Percentiles rank a stretch among this genome's conserved stretches.
These are phyloP conservation scores for Ceriagrion tenellum DNA, from an alignment of 2,888 invertebrate species.

Conservation along the genomic window DNA sequence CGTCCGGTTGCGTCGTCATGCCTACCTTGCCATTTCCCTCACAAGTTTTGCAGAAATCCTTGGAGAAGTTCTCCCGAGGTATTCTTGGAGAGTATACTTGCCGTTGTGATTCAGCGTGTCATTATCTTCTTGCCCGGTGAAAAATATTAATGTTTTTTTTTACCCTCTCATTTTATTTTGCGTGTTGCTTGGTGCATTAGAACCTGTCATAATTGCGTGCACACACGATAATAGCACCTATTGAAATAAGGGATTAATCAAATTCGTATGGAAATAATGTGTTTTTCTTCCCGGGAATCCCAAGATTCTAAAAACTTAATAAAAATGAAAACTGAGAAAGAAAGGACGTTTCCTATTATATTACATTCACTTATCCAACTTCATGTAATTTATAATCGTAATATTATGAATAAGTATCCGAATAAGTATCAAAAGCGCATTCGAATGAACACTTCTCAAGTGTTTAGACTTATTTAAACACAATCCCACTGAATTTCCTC, in stretches of 20 bases:
- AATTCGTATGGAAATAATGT: not conserved
- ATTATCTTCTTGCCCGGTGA: not conserved
- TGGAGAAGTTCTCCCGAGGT: not conserved
- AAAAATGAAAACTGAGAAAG: too few relatives aligned
- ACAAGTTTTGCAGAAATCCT: not conserved
- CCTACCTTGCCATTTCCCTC: not conserved
- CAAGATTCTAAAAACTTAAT: too few relatives aligned
- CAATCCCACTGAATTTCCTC: too few relatives aligned
- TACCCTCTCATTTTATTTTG: not conserved
- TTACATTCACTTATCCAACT: too few relatives aligned
- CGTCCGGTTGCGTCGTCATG: slow-evolving; percentile 2
- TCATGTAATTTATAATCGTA: too few relatives aligned
- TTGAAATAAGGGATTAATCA: not conserved
- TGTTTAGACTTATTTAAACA: too few relatives aligned
- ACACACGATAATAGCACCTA: not conserved
- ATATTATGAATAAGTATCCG: too few relatives aligned
- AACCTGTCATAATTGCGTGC: not conserved
- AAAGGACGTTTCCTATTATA: too few relatives aligned
- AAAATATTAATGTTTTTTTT: not conserved
- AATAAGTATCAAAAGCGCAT: too few relatives aligned
- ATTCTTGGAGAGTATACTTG: not conserved
- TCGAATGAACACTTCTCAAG: too few relatives aligned
- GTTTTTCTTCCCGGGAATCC: not conserved
- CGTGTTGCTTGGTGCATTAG: not conserved
- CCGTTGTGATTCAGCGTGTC: not conserved